phyloP scores from a whole-genome alignment of 2,797 vertebrate genomes.

The Pangasius djambal region DNA sequence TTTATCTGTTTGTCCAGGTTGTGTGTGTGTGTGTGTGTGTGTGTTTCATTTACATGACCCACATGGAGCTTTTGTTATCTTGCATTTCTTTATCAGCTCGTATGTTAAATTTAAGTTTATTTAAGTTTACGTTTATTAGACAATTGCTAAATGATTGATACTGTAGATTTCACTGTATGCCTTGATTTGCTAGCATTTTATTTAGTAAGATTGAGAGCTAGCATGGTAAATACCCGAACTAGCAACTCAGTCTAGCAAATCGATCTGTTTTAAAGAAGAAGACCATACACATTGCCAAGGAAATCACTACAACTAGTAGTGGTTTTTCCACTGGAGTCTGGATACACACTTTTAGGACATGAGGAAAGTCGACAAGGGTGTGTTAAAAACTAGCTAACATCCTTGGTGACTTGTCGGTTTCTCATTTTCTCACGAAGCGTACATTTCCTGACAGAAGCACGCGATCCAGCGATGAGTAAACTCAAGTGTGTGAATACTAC shows the following conservation, averaged over 20 bases:
- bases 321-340: neutral
- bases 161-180: neutral
- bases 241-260: neutral
- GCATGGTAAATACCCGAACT: neutral
- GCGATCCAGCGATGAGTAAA: constrained; percentile 18
- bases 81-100: neutral
- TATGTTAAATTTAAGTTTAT: neutral
- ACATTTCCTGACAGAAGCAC: neutral
- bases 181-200: neutral
- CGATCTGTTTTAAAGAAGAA: neutral
- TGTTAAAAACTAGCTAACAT: neutral
- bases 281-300: neutral
- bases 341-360: neutral
- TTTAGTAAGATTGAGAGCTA: neutral
- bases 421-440: neutral
- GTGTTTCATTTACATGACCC: neutral
- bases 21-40: neutral
- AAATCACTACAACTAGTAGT: neutral
- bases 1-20: neutral
- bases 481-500: neutral
- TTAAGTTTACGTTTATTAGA: neutral
- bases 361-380: neutral
- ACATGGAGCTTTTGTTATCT: neutral
- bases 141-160: neutral
- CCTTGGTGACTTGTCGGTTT: neutral